phyloP scores from a whole-genome alignment of 2,113 vertebrate species.

The Stomatorhinus ivindoensis region DNA sequence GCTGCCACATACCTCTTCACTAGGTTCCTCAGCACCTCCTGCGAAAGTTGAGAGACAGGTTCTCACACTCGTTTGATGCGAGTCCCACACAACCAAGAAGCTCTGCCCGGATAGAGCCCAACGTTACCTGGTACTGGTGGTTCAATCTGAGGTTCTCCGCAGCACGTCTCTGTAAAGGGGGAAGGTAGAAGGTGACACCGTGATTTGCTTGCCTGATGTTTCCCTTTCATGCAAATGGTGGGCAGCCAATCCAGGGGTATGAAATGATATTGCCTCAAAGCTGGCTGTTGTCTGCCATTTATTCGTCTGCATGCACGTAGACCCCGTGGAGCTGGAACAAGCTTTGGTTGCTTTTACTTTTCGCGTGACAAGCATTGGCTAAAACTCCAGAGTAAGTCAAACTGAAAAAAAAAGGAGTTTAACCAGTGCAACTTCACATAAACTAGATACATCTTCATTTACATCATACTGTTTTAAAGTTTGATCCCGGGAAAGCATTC shows the following conservation, averaged over 20 bases:
- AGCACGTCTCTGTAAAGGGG: conserved; percentile 71
- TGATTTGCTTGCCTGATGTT: conserved; percentile 1
- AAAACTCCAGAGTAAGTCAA: neutral
- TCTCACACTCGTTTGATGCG: neutral
- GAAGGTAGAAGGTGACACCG: neutral
- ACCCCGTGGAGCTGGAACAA: neutral
- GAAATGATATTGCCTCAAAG: neutral
- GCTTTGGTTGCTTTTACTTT: neutral
- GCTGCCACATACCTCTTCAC: conserved; percentile 96
- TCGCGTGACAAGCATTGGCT: neutral
- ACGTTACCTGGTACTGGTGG: conserved; percentile 83
- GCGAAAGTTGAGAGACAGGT: conserved; percentile 12
- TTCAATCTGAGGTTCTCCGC: conserved; percentile 89
- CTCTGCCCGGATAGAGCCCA: neutral
- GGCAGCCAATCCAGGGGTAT: neutral
- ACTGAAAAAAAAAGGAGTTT: neutral
- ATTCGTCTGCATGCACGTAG: neutral
- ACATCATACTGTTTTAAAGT: neutral
- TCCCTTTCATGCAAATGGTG: conserved; percentile 8
- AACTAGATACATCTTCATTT: neutral
- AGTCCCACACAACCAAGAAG: neutral
- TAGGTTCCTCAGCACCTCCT: conserved; percentile 95
- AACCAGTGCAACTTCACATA: neutral
- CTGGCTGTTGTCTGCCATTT: neutral
- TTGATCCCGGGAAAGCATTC: neutral